phyloP scores from a whole-genome alignment of 2,797 vertebrate genomes.

The Nyctibius grandis region DNA sequence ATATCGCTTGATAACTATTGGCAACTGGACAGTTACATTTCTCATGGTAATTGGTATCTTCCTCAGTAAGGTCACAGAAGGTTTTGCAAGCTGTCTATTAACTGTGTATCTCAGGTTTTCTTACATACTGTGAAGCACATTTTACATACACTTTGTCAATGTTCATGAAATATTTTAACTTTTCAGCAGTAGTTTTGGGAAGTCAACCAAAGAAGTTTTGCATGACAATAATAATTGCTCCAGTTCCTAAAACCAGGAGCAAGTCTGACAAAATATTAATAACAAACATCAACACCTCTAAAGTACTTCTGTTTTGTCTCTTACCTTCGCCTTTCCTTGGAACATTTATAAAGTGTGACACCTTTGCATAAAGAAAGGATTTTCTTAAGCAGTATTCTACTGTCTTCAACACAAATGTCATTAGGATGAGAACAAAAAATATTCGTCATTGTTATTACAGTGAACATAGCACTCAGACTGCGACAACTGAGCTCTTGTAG shows the following conservation, averaged over 20 bases:
- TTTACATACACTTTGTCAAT: not conserved
- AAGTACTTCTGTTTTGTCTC: not conserved
- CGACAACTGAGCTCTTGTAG: not conserved
- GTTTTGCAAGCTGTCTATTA: constrained; percentile 19
- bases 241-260: not conserved
- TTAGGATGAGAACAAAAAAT: not conserved
- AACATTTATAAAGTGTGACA: not conserved
- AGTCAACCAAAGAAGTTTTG: not conserved
- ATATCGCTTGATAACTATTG: not conserved
- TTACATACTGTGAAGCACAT: not conserved
- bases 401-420: not conserved
- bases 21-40: constrained; percentile 38
- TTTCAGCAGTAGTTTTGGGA: not conserved
- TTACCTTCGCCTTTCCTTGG: not conserved
- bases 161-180: not conserved
- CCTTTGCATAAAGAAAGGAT: not conserved
- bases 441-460: not conserved
- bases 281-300: not conserved
- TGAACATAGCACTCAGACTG: not conserved
- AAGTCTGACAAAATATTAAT: not conserved
- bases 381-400: not conserved
- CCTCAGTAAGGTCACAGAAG: not conserved
- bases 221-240: not conserved
- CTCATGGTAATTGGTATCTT: constrained; percentile 4
- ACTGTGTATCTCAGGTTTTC: not conserved